Conservation (phyloP, 1,140 invertebrate species). For the Drosophila nigrodunni region DNA sequence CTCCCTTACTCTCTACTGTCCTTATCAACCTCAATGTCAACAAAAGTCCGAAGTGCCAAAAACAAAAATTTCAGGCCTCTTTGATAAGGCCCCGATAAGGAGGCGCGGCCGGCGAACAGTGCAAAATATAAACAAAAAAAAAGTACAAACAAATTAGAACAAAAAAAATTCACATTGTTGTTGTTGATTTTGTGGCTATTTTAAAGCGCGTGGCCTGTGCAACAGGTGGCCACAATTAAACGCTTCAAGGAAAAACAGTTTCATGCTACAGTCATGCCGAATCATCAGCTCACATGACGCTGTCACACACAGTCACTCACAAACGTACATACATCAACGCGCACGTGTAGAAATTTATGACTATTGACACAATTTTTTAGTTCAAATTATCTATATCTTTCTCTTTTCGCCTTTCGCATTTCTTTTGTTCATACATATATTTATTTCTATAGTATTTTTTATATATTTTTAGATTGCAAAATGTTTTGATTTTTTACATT, state of each 20-base stretch:
- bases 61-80: conserved; percentile 13
- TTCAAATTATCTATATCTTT: conserved; percentile 17
- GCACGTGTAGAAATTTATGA: conserved; percentile 37
- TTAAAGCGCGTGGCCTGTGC: conserved; percentile 24
- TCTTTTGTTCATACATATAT: not conserved
- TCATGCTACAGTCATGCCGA: conserved; percentile 31
- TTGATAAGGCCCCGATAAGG: conserved; percentile 44
- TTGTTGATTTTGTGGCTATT: conserved; percentile 12
- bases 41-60: conserved; percentile 47
- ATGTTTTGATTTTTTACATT: conserved; percentile 42
- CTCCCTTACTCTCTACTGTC: not conserved
- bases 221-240: conserved; percentile 42
- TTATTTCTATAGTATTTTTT: not conserved
- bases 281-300: conserved; percentile 46
- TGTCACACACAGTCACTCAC: conserved; percentile 13
- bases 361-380: conserved; percentile 49
- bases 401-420: not conserved
- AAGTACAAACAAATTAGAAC: conserved; percentile 1
- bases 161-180: not conserved
- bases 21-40: conserved; percentile 47
- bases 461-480: conserved; percentile 21
- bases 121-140: conserved; percentile 31
- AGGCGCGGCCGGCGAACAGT: conserved; percentile 38
- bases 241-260: conserved; percentile 22
- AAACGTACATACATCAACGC: not conserved